phyloP scores from a whole-genome alignment of 2,888 invertebrate species.

The Eretmocerus hayati region DNA sequence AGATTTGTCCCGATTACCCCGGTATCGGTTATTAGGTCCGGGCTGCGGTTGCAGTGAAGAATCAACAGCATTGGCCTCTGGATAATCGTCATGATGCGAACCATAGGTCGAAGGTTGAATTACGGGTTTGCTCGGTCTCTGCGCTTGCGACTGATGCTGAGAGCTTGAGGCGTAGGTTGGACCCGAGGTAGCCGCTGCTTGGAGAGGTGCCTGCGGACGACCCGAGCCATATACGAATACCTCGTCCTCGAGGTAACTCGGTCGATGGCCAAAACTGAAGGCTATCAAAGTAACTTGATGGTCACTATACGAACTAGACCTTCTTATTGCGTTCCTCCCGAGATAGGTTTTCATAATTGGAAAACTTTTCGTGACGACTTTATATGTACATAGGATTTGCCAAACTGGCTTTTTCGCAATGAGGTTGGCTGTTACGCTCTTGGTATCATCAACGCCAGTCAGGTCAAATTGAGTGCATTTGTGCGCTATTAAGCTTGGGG shows the following conservation, averaged over 20 bases:
- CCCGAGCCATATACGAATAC: conserved; percentile 34
- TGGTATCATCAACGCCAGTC: no score
- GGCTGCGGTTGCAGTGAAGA: not conserved
- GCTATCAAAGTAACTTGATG: no score
- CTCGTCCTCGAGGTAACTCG: conserved; percentile 48
- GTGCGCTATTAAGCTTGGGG: no score
- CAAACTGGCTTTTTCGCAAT: no score
- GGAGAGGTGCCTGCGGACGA: not conserved
- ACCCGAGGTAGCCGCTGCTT: conserved; percentile 1
- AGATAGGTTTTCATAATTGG: no score
- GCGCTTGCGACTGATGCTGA: conserved; percentile 17
- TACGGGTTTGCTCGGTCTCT: conserved; percentile 19
- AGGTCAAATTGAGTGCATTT: no score
- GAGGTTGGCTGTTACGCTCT: no score
- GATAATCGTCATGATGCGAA: conserved; percentile 30
- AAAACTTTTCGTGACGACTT: no score
- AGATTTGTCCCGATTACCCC: conserved; percentile 40
- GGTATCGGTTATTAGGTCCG: conserved; percentile 29
- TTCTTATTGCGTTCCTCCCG: no score
- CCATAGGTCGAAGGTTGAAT: conserved; percentile 23
- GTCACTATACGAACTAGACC: no score
- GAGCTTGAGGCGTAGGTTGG: conserved; percentile 11
- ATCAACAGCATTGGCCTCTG: conserved; percentile 5
- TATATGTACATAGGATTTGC: no score
- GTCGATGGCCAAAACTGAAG: conserved; percentile 35